Conservation (phyloP, 2,888 invertebrate species). For the Norana najaformis region DNA sequence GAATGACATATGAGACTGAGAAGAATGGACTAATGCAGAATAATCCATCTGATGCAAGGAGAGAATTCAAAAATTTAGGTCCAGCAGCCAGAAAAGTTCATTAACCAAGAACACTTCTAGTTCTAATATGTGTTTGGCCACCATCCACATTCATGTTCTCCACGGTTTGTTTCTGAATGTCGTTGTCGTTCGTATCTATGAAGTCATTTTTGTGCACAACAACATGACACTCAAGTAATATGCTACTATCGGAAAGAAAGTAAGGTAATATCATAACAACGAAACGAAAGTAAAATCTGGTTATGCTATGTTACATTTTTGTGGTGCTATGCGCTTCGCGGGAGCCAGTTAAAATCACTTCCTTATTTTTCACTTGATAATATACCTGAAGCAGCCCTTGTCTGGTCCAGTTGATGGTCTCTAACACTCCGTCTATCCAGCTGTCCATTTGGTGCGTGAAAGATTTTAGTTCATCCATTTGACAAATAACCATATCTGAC, state of each 20-base stretch:
- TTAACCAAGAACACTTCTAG: no score
- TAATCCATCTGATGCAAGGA: no score
- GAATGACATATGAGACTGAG: no score
- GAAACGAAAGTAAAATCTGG: not conserved
- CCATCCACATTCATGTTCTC: no score
- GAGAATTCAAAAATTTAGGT: no score
- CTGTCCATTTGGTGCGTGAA: not conserved
- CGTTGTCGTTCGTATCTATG: no score
- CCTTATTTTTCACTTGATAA: not conserved
- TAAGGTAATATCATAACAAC: no score
- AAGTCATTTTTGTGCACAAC: not conserved
- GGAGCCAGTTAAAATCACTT: not conserved
- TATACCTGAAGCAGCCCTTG: conserved; percentile 1
- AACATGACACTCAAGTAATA: not conserved
- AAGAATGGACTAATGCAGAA: no score
- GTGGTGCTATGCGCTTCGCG: not conserved
- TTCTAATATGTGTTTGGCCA: no score
- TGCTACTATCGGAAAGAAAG: no score
- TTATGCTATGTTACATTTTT: not conserved
- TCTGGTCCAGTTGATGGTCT: conserved; percentile 17
- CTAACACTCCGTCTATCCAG: conserved; percentile 18
- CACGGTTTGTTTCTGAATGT: no score
- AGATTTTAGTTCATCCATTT: conserved; percentile 24
- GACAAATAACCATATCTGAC: not conserved
- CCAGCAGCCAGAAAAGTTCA: no score